Evolutionary conservation across 2,888 invertebrate genomes (phyloP).

Genomic region (Priapulus caudatus): DNA sequence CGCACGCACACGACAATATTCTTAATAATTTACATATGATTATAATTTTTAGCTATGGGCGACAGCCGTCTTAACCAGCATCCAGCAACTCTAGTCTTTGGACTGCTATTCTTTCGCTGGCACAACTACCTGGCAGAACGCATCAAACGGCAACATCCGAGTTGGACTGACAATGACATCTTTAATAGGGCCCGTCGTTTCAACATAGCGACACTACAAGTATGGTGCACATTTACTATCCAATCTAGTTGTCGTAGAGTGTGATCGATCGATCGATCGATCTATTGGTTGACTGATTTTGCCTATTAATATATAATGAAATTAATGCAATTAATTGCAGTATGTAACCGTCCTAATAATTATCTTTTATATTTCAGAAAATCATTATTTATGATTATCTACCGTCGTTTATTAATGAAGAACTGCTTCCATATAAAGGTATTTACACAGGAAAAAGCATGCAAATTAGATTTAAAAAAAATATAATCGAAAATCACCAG

Average conservation of each 20-base stretch:
- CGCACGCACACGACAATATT: no score
- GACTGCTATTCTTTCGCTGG: slow-evolving; percentile 85
- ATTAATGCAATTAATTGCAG: no score
- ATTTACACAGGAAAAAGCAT: no score
- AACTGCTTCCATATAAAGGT: neutral
- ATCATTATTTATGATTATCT: slow-evolving; percentile 91
- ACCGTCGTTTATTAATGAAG: slow-evolving; percentile 59
- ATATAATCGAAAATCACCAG: no score
- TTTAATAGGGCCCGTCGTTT: slow-evolving; percentile 79
- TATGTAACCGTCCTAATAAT: no score
- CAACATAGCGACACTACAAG: slow-evolving; percentile 84
- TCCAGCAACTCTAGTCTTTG: slow-evolving; percentile 82
- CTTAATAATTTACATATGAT: no score
- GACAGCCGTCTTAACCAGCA: slow-evolving; percentile 95
- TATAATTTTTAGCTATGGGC: slow-evolving; percentile 73
- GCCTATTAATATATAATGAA: no score
- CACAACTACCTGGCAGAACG: slow-evolving; percentile 79
- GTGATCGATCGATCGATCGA: no score
- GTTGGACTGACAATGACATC: slow-evolving; percentile 87
- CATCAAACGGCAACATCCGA: slow-evolving; percentile 62
- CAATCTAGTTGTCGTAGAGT: no score
- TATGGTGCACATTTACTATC: no score
- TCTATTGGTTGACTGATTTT: no score
- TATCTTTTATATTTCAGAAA: slow-evolving; percentile 58
- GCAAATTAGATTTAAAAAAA: no score